Evolutionary conservation across 2,113 vertebrate genomes (phyloP), one percentile per base, ranked within the genome.

Genomic region (Poicephalus gulielmi): DNA sequence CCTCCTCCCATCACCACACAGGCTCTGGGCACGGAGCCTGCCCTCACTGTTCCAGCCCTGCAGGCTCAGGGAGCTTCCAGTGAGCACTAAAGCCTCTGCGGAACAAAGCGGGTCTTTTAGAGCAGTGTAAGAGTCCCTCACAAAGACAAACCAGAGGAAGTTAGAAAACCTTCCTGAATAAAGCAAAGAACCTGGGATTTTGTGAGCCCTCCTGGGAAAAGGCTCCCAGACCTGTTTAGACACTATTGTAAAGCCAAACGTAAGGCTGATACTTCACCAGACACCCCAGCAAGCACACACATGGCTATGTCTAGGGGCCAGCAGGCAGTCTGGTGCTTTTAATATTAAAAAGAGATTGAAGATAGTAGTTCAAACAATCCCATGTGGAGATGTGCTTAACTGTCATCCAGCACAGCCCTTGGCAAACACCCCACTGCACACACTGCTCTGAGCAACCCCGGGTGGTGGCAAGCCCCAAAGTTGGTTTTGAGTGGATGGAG

Each of bases 221-320:
- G 25, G 13, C 57, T 59, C 24, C 59, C 41, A 66, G 37, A 20
- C 11, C 22, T 12, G 3, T 28, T 74, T 41, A 41, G 22, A 3
- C 7, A 12, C 11, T n/a, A 52, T 27, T 47, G 33, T 9, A 52
- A 47, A 11, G 23, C 35, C 57, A 25, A 47, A 46, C 13, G 23
- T 28, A 25, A 64, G 64, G 52, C 37, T 78, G 47, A 69, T n/a
- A n/a, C 18, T 79, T 69, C 44, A 17, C 24, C 24, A 49, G 44
- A 27, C 7, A n/a, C 13, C 18, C 33, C 46, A 70, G 43, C 13
- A 49, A 59, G 37, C 1, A 3, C 14, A 9, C 37, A 41, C 1
- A 2, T 11, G 6, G 12, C 4, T 37, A 6, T 23, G 19, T 12
- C 0, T 1, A 30, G 60, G 24, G 7, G 15, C 20, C 52, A 22